A percentile compares a stretch with the other conserved stretches of the same genome.
Evolutionary conservation across 2,113 vertebrate genomes (phyloP).

Genomic region (Bostrychus sinensis): DNA sequence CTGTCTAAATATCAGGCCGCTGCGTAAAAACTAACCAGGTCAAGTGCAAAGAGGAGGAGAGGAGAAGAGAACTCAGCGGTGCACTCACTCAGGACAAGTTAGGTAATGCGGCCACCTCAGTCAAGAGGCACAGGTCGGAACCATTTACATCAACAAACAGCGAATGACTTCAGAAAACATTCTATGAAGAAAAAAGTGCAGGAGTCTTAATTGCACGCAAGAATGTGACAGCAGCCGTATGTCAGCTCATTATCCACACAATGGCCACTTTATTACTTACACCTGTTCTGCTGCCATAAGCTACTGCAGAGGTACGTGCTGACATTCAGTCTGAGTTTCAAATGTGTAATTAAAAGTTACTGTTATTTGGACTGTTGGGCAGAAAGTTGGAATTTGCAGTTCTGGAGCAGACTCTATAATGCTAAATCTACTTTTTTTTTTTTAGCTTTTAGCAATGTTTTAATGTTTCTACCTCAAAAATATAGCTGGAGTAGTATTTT

Average conservation of each 20-base stretch:
- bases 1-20: background rate
- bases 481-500: too few species aligned
- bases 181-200: background rate
- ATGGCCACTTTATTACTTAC: background rate
- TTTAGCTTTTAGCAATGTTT: too few species aligned
- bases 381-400: too few species aligned
- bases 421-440: too few species aligned
- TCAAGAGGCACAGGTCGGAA: too few species aligned
- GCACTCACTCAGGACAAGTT: background rate
- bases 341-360: background rate
- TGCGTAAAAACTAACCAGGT: background rate
- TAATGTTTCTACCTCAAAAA: too few species aligned
- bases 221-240: background rate
- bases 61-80: background rate
- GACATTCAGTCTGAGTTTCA: background rate
- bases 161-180: background rate
- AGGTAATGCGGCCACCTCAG: too few species aligned
- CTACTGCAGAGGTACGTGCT: background rate
- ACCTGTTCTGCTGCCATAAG: background rate
- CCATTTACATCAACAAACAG: too few species aligned
- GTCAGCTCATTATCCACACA: constrained; percentile 3
- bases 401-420: too few species aligned
- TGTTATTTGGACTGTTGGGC: too few species aligned
- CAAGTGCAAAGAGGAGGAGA: background rate
- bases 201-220: background rate